Conservation (phyloP, 37 sponge, comb jelly and placozoan species). For the Geodia barretti region DNA sequence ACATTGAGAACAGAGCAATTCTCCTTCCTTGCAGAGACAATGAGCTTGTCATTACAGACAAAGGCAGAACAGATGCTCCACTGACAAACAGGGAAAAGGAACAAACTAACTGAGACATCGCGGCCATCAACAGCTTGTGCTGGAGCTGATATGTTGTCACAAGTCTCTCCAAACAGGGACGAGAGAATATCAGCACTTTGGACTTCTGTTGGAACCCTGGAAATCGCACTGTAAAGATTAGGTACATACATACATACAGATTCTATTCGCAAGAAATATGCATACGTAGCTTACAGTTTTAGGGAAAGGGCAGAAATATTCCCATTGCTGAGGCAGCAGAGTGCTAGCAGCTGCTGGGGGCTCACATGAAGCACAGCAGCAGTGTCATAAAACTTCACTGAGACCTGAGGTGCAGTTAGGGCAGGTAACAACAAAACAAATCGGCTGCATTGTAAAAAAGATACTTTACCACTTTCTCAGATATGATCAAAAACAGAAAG, state of each 20-base stretch:
- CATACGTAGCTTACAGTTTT: not conserved
- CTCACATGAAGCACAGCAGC: not conserved
- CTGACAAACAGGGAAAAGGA: not conserved
- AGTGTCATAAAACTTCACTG: constrained; percentile 11
- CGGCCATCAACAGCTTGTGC: not conserved
- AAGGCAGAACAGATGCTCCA: not conserved
- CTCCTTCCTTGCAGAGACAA: not conserved
- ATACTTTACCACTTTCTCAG: constrained; percentile 6
- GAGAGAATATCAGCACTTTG: not conserved
- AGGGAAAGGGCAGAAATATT: not conserved
- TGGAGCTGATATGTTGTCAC: not conserved
- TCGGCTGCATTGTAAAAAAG: too few relatives aligned
- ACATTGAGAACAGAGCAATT: not conserved
- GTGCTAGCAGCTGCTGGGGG: not conserved
- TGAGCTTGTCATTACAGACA: not conserved
- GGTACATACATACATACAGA: not conserved
- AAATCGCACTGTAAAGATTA: not conserved
- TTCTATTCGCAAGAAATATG: not conserved
- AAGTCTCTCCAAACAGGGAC: not conserved
- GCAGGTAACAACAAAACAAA: too few relatives aligned
- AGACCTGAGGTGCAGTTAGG: not conserved
- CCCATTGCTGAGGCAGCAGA: constrained; percentile 16
- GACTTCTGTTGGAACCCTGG: not conserved
- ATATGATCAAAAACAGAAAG: not conserved
- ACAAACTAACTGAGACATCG: not conserved